phyloP scores from a whole-genome alignment of 2,113 vertebrate genomes.

The Archocentrus centrarchus region DNA sequence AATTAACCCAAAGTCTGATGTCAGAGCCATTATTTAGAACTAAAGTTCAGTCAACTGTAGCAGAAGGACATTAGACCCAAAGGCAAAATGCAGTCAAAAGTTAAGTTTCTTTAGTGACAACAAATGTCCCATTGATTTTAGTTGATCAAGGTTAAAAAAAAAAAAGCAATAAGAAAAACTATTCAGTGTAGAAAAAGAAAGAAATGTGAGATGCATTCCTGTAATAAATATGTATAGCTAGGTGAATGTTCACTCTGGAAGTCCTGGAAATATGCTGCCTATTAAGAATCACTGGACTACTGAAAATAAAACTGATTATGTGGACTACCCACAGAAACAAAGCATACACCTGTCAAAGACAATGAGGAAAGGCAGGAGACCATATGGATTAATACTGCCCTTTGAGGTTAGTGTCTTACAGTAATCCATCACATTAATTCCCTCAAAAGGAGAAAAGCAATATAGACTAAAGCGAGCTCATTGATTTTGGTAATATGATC shows the following conservation, averaged over 20 bases:
- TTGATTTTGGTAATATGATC: constrained; percentile 40
- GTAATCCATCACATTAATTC: constrained; percentile 45
- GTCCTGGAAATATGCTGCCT: neutral
- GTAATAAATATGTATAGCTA: neutral
- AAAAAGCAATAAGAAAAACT: neutral
- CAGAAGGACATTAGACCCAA: constrained; percentile 22
- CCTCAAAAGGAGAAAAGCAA: constrained; percentile 31
- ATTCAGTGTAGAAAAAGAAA: neutral
- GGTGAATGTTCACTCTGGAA: constrained; percentile 11
- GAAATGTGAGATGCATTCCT: constrained; percentile 3
- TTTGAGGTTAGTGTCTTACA: constrained; percentile 17
- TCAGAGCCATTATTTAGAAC: constrained; percentile 27
- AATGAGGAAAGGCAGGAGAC: constrained; percentile 37
- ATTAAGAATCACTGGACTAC: constrained; percentile 17
- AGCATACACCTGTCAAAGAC: constrained; percentile 35
- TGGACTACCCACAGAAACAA: constrained; percentile 25
- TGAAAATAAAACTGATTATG: constrained; percentile 52
- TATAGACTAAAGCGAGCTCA: constrained; percentile 21
- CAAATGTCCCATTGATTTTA: neutral
- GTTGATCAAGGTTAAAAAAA: neutral
- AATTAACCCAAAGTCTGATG: constrained; percentile 64
- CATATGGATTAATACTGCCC: constrained; percentile 36
- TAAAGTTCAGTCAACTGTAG: constrained; percentile 44
- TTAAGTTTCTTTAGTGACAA: neutral
- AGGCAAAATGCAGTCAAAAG: neutral